phyloP scores from a whole-genome alignment of 2,797 vertebrate species.

The Cyclopterus lumpus region DNA sequence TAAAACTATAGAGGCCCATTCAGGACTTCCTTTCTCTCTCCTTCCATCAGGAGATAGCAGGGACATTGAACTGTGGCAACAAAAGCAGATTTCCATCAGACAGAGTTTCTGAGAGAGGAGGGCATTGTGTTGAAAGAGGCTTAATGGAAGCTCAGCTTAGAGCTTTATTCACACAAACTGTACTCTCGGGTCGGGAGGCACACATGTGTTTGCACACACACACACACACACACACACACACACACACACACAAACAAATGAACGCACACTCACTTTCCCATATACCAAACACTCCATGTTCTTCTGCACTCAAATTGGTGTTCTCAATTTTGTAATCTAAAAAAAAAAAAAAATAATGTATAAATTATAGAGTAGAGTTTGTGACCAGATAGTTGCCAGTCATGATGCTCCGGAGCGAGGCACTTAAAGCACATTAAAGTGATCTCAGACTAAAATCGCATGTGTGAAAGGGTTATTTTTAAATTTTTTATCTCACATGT shows the following conservation, averaged over 20 bases:
- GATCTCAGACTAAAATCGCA: slow-evolving; percentile 14
- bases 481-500: neutral
- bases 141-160: slow-evolving; percentile 77
- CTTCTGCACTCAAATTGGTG: slow-evolving; percentile 33
- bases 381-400: slow-evolving; percentile 45
- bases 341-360: too few relatives aligned
- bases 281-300: slow-evolving; percentile 49
- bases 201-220: slow-evolving; percentile 39
- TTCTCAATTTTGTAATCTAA: slow-evolving; percentile 48
- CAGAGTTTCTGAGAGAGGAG: slow-evolving; percentile 71
- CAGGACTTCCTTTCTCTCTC: slow-evolving; percentile 69
- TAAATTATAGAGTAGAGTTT: slow-evolving; percentile 47
- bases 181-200: slow-evolving; percentile 61
- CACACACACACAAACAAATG: slow-evolving; percentile 5
- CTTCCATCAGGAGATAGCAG: slow-evolving; percentile 79
- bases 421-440: slow-evolving; percentile 53
- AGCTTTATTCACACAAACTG: slow-evolving; percentile 77
- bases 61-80: slow-evolving; percentile 78
- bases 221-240: slow-evolving; percentile 9
- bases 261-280: slow-evolving; percentile 16
- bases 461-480: neutral
- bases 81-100: slow-evolving; percentile 84
- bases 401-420: slow-evolving; percentile 26
- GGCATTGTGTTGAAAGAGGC: slow-evolving; percentile 76
- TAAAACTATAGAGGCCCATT: slow-evolving; percentile 79